Evolutionary conservation across 2,888 invertebrate species (phyloP).

Genomic region (Laothoe populi): DNA sequence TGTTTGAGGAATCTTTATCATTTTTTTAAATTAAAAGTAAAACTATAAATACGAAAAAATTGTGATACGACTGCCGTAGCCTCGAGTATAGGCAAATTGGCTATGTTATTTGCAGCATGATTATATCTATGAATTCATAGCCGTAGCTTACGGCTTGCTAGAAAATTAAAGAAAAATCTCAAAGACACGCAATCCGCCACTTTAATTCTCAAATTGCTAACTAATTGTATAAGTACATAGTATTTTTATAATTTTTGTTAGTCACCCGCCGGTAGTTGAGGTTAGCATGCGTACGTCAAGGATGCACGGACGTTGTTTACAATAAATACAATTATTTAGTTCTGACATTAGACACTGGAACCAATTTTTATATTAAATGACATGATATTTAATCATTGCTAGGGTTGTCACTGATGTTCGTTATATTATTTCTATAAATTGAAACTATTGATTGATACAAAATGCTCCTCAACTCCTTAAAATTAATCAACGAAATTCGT

Average conservation of each 20-base stretch:
- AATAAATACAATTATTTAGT: slow-evolving; percentile 14
- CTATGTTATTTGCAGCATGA: neutral
- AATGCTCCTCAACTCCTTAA: too few species aligned
- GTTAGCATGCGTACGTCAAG: slow-evolving; percentile 6
- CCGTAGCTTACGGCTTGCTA: too few species aligned
- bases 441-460: too few species aligned
- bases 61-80: too few species aligned
- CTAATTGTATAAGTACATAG: slow-evolving; percentile 5
- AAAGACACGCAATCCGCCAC: neutral
- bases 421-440: too few species aligned
- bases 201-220: slow-evolving; percentile 1
- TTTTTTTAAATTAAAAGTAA: too few species aligned
- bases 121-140: too few species aligned
- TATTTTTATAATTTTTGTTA: slow-evolving; percentile 6
- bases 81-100: too few species aligned
- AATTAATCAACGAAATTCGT: neutral
- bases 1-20: neutral
- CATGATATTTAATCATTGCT: slow-evolving; percentile 1
- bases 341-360: neutral
- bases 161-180: neutral
- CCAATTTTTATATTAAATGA: slow-evolving; percentile 12
- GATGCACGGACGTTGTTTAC: slow-evolving; percentile 12
- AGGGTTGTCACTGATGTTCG: neutral
- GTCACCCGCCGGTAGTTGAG: slow-evolving; percentile 7
- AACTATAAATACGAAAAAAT: too few species aligned